Conservation (phyloP, 2,113 vertebrate species). For the Megaceryle maxima region DNA sequence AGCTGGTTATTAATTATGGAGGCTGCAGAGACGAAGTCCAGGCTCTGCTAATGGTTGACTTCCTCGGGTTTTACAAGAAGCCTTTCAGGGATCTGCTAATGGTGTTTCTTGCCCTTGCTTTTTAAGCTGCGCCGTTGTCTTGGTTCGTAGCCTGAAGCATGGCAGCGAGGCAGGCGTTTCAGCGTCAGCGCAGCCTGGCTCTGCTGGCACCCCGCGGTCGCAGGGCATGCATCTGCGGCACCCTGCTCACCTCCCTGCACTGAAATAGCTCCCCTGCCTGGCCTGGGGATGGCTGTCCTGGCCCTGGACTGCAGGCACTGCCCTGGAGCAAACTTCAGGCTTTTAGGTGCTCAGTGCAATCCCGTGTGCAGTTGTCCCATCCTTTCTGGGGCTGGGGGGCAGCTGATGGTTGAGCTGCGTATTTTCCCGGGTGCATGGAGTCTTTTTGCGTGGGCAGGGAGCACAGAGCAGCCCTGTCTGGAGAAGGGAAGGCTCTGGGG, state of each 20-base stretch:
- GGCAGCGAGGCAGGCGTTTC: neutral
- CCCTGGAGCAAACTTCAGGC: too few relatives aligned
- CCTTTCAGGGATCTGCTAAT: neutral
- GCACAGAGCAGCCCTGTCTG: neutral
- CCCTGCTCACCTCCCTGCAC: neutral
- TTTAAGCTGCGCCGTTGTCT: neutral
- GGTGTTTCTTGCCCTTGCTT: neutral
- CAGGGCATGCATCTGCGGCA: neutral
- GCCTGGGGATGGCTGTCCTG: neutral
- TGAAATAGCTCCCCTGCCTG: neutral
- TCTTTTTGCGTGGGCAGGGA: neutral
- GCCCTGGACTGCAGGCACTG: neutral
- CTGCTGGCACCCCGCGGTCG: neutral
- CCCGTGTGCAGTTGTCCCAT: neutral
- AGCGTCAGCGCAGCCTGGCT: neutral
- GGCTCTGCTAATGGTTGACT: slow-evolving; percentile 36
- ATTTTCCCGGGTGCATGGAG: accelerated
- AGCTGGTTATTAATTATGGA: slow-evolving; percentile 60
- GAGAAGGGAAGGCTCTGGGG: too few relatives aligned
- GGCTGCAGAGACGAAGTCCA: slow-evolving; percentile 13
- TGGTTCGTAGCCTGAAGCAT: neutral
- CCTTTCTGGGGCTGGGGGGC: neutral
- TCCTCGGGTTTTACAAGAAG: neutral
- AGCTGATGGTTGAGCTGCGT: neutral
- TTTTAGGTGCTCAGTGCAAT: neutral